phyloP scores from a whole-genome alignment of 2,113 vertebrate genomes.

The Sturnus vulgaris region DNA sequence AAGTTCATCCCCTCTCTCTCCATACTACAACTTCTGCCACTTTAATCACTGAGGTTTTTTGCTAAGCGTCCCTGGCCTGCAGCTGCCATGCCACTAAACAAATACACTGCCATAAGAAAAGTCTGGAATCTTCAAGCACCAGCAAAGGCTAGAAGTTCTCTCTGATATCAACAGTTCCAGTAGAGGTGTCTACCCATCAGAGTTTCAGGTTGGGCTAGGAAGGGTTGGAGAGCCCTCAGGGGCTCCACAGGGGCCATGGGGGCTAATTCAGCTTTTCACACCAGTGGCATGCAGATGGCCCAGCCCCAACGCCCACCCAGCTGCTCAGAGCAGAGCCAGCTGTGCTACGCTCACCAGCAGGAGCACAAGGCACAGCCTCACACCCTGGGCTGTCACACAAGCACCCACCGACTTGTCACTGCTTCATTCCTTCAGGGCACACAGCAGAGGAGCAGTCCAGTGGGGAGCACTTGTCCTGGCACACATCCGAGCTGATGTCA shows the following conservation, averaged over 20 bases:
- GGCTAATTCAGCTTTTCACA: not conserved
- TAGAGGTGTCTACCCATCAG: not conserved
- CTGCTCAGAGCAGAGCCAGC: accelerated
- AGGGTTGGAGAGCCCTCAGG: not conserved
- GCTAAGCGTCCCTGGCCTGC: not conserved
- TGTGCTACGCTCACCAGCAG: accelerated
- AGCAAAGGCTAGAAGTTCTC: not conserved
- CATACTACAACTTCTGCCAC: not conserved
- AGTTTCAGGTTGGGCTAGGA: not conserved
- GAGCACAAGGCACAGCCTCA: not conserved
- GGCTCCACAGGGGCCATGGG: accelerated
- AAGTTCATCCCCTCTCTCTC: not conserved
- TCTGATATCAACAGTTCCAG: not conserved
- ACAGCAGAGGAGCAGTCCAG: not conserved
- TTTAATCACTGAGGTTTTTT: not conserved
- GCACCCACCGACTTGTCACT: accelerated
- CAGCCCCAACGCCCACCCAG: not conserved
- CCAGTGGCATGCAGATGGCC: accelerated
- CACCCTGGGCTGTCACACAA: not conserved
- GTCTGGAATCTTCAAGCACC: not conserved
- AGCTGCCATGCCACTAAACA: not conserved
- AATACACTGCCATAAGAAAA: not conserved
- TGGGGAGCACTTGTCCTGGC: not conserved
- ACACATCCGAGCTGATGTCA: not conserved
- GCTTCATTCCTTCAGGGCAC: not conserved